Evolutionary conservation across 2,888 invertebrate genomes (phyloP).

Genomic region (Ametastegia equiseti): DNA sequence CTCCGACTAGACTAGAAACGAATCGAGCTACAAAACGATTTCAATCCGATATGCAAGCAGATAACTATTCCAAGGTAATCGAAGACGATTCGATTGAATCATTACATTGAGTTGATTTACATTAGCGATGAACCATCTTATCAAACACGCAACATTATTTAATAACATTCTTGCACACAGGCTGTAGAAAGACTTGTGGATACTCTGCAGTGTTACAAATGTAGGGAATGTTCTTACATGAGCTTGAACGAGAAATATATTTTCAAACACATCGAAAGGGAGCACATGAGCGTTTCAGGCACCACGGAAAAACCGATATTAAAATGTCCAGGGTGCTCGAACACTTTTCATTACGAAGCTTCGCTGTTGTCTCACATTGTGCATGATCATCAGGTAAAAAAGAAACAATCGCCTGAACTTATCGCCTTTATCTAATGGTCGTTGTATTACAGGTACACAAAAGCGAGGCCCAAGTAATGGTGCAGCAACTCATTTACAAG

Average conservation of each 20-base stretch:
- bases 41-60: background rate
- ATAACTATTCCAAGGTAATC: slow-evolving; percentile 13
- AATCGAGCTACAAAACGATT: slow-evolving; percentile 30
- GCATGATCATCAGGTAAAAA: slow-evolving; percentile 83
- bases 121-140: background rate
- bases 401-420: slow-evolving; percentile 78
- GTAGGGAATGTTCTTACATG: slow-evolving; percentile 79
- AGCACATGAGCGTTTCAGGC: slow-evolving; percentile 77
- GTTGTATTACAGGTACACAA: slow-evolving; percentile 43
- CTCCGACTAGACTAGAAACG: background rate
- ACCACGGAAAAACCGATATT: slow-evolving; percentile 79
- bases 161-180: background rate
- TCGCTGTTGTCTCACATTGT: slow-evolving; percentile 82
- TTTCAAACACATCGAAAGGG: slow-evolving; percentile 77
- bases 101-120: no score
- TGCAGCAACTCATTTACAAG: slow-evolving; percentile 35
- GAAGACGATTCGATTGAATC: no score
- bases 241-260: slow-evolving; percentile 78
- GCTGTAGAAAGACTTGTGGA: slow-evolving; percentile 76
- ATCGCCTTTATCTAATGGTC: slow-evolving; percentile 75
- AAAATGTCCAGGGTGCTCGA: slow-evolving; percentile 83
- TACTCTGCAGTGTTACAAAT: slow-evolving; percentile 78
- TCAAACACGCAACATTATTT: background rate
- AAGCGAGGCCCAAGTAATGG: slow-evolving; percentile 46
- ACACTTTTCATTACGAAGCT: slow-evolving; percentile 81